A percentile compares a stretch with the other conserved stretches of the same genome.
phyloP scores from a whole-genome alignment of 2,797 vertebrate species.

The Synanceia verrucosa region DNA sequence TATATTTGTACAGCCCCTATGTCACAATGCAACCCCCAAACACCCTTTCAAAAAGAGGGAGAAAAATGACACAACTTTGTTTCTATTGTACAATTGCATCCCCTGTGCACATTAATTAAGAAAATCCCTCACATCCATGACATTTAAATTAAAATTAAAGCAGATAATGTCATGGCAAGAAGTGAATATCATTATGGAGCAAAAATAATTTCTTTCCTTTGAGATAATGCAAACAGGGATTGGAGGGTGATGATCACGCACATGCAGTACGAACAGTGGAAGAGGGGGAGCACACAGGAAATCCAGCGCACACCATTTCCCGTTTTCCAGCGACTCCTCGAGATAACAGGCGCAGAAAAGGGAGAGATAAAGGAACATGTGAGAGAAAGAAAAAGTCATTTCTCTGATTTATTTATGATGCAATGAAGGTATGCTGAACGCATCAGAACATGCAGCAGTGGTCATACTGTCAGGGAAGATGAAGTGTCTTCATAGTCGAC shows the following conservation, averaged over 20 bases:
- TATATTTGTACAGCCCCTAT: slow-evolving; percentile 59
- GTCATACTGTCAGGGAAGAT: slow-evolving; percentile 97
- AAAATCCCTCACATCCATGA: slow-evolving; percentile 77
- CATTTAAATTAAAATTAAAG: slow-evolving; percentile 83
- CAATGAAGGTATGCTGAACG: slow-evolving; percentile 96
- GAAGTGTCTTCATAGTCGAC: slow-evolving; percentile 94
- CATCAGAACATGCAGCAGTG: slow-evolving; percentile 95
- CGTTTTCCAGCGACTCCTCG: slow-evolving; percentile 75
- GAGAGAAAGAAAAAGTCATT: slow-evolving; percentile 88
- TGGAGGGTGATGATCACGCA: slow-evolving; percentile 62
- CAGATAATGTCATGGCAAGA: slow-evolving; percentile 81
- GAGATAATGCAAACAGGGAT: slow-evolving; percentile 73
- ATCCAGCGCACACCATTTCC: slow-evolving; percentile 71
- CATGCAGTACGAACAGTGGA: slow-evolving; percentile 51
- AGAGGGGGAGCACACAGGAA: slow-evolving; percentile 63
- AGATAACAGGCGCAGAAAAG: slow-evolving; percentile 70
- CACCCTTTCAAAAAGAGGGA: slow-evolving; percentile 15
- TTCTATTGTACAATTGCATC: slow-evolving; percentile 65
- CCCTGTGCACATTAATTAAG: slow-evolving; percentile 72
- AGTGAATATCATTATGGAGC: slow-evolving; percentile 72
- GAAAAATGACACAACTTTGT: slow-evolving; percentile 59
- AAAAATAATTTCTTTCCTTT: slow-evolving; percentile 76
- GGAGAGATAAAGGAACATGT: slow-evolving; percentile 70
- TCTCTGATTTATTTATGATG: slow-evolving; percentile 99
- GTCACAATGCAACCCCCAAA: slow-evolving; percentile 50